A percentile compares a stretch with the other conserved stretches of the same genome.
These are phyloP conservation scores for Lymantria dispar DNA, from an alignment of 2,888 invertebrate genomes.

Conservation along the genomic window DNA sequence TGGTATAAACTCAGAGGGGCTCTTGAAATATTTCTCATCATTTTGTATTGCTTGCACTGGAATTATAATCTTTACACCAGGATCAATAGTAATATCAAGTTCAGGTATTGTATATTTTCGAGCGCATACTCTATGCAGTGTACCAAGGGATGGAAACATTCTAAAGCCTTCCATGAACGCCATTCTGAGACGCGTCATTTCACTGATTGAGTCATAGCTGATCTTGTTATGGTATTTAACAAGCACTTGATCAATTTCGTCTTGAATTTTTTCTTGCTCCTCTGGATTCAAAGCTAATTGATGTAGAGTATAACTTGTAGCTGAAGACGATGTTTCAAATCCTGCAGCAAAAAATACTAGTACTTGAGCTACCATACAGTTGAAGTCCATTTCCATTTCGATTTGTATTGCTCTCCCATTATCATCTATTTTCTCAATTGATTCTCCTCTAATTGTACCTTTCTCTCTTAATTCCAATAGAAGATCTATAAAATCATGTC, in stretches of 20 bases:
- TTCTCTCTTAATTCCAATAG: slow-evolving; percentile 46
- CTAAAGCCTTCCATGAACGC: slow-evolving; percentile 58
- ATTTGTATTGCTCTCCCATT: slow-evolving; percentile 48
- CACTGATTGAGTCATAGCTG: slow-evolving; percentile 53
- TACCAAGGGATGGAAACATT: slow-evolving; percentile 52
- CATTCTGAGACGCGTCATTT: slow-evolving; percentile 50
- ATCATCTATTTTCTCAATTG: slow-evolving; percentile 43
- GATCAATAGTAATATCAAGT: slow-evolving; percentile 48
- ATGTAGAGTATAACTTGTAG: slow-evolving; percentile 60
- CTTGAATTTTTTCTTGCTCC: slow-evolving; percentile 53
- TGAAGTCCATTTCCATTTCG: slow-evolving; percentile 47
- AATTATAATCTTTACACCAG: slow-evolving; percentile 54
- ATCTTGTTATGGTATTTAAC: slow-evolving; percentile 50
- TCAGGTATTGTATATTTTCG: slow-evolving; percentile 43
- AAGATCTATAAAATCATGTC: slow-evolving; percentile 56
- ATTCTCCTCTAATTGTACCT: slow-evolving; percentile 53
- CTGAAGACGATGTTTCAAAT: slow-evolving; percentile 70
- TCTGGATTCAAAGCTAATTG: slow-evolving; percentile 63
- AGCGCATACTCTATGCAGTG: slow-evolving; percentile 49
- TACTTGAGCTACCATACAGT: slow-evolving; percentile 53
- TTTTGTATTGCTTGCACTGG: slow-evolving; percentile 58
- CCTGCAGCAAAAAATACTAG: slow-evolving; percentile 69
- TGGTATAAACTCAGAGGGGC: slow-evolving; percentile 49
- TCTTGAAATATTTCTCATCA: slow-evolving; percentile 55
- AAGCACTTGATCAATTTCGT: slow-evolving; percentile 59